Percentiles rank a stretch among this genome's conserved stretches.
These are phyloP conservation scores for Rhagoletis zephyria DNA, from an alignment of 1,140 invertebrate genomes.

Conservation along the genomic window DNA sequence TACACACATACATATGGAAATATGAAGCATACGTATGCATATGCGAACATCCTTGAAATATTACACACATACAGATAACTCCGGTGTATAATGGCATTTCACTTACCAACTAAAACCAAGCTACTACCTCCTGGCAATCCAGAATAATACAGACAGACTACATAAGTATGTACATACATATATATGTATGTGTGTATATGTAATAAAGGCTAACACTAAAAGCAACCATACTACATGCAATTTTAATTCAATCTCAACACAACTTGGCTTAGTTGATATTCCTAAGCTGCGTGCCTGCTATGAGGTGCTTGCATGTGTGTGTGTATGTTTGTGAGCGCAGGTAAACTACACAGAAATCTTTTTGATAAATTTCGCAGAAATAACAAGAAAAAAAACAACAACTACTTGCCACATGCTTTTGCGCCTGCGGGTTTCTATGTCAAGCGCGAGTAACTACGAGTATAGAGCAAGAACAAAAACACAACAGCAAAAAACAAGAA, in stretches of 20 bases:
- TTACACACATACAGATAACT: not conserved
- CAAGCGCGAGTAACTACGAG: not conserved
- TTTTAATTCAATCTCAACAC: constrained; percentile 43
- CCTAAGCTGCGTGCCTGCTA: not conserved
- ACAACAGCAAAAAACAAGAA: not conserved
- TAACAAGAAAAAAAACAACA: not conserved
- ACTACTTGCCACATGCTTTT: not conserved
- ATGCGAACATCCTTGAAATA: not conserved
- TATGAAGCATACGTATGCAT: not conserved
- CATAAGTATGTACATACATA: not conserved
- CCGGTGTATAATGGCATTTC: not conserved
- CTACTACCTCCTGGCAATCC: not conserved
- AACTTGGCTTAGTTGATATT: not conserved
- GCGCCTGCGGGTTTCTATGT: constrained; percentile 17
- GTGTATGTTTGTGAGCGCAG: not conserved
- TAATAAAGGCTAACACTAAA: constrained; percentile 32
- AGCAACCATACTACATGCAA: constrained; percentile 43
- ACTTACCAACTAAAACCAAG: not conserved
- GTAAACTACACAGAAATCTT: constrained; percentile 18
- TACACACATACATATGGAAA: no score
- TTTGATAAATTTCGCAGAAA: constrained; percentile 23
- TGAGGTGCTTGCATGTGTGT: not conserved
- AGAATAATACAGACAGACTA: no score
- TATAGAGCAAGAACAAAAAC: constrained; percentile 4
- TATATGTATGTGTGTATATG: not conserved